phyloP scores from a whole-genome alignment of 2,797 vertebrate species.

The Tadarida brasiliensis region DNA sequence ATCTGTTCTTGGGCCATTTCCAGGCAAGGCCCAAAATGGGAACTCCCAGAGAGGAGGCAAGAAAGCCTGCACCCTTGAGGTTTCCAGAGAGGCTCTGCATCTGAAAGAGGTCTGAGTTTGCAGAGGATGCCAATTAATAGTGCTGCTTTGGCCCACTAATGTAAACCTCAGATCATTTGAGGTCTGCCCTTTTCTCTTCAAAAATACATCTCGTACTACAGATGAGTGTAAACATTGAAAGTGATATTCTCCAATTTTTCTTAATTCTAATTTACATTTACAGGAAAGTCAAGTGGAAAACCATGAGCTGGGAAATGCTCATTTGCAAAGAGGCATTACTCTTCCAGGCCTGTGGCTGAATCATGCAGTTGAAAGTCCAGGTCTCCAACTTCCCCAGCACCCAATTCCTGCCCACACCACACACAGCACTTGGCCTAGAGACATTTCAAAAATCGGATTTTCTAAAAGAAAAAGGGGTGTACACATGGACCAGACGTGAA shows the following conservation, averaged over 20 bases:
- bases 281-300: slow-evolving; percentile 67
- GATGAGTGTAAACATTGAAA: slow-evolving; percentile 62
- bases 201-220: slow-evolving; percentile 67
- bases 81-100: slow-evolving; percentile 36
- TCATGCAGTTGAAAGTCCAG: not conserved
- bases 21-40: slow-evolving; percentile 42
- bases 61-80: not conserved
- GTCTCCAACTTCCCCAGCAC: not conserved
- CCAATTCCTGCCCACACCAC: not conserved
- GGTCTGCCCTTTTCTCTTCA: slow-evolving; percentile 60
- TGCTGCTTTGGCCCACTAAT: not conserved
- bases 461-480: slow-evolving; percentile 26
- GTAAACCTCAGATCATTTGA: slow-evolving; percentile 70
- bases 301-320: slow-evolving; percentile 60
- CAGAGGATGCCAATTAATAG: slow-evolving; percentile 58
- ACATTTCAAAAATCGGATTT: not conserved
- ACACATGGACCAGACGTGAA: slow-evolving; percentile 31
- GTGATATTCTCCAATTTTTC: slow-evolving; percentile 17
- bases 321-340: slow-evolving; percentile 33
- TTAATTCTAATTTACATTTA: slow-evolving; percentile 77
- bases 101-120: slow-evolving; percentile 18
- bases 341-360: not conserved
- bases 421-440: not conserved
- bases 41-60: not conserved
- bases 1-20: slow-evolving; percentile 35